Percentiles rank a stretch among this genome's conserved stretches.
phyloP scores from a whole-genome alignment of 2,797 vertebrate genomes.

The Tadarida brasiliensis region DNA sequence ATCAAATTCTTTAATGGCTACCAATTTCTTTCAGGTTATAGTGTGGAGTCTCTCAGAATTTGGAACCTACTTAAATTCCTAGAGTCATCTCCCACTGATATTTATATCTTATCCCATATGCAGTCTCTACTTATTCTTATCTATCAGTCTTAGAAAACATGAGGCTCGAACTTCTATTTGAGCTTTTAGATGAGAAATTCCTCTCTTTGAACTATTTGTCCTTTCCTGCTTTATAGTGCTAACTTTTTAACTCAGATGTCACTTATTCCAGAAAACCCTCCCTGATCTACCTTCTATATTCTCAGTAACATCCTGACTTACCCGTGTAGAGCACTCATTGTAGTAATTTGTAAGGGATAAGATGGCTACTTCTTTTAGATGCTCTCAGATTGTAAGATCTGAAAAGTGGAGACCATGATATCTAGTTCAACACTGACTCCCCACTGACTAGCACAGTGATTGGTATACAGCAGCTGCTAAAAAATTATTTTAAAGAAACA shows the following conservation, averaged over 20 bases:
- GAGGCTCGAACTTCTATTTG: background rate
- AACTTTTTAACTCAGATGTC: background rate
- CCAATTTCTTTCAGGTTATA: background rate
- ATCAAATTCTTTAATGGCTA: background rate
- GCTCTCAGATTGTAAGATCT: background rate
- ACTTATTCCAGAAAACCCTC: background rate
- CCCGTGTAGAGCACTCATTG: background rate
- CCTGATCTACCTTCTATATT: background rate
- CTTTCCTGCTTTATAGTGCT: background rate
- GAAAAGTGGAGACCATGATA: background rate
- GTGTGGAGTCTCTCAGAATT: background rate
- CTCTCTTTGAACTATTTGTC: background rate
- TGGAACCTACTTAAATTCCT: background rate
- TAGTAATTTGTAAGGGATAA: background rate
- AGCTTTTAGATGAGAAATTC: background rate
- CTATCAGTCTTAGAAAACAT: background rate
- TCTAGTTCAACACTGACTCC: background rate
- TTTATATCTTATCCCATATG: background rate
- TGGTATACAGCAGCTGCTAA: background rate
- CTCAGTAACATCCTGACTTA: background rate
- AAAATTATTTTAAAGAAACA: background rate
- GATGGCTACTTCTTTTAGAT: background rate
- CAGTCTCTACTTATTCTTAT: background rate
- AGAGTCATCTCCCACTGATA: background rate
- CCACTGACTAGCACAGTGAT: background rate